Base-by-base conservation (phyloP, 2,888 invertebrate genomes). In the Macrosiphum euphorbiae region DNA sequence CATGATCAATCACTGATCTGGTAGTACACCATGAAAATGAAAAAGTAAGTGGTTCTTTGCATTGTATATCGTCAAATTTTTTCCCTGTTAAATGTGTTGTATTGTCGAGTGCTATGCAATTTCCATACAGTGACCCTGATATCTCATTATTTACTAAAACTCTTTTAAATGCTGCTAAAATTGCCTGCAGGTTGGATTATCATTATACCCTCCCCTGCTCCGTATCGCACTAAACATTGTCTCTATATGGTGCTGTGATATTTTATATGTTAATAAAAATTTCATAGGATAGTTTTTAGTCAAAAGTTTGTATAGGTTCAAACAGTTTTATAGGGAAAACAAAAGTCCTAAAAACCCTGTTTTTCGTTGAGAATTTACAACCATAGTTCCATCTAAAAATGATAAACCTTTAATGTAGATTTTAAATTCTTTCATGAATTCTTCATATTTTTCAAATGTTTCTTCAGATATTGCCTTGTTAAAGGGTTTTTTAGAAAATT, bases 291-390 rank as follows among this genome's bases (percentile, higher is more conserved):
- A 35, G 20, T 24, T 50, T 50, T 47, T 41, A 88, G n/a, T 50
- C 4, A 88, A 47, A 24, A 88, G n/a, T 88, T 88, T 88, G 20
- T 88, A 52, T 41, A 88, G 26, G 28, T 41, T 50, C 47, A 88
- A 88, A 52, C 16, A 88, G n/a, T 88, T 88, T 88, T 88, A 52
- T n/a, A 88, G 50, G 41, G 87, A 88, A 88, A 50, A 87, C 26
- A 88, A 47, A 50, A 88, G 50, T 35, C 52, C 52, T 47, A 88
- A 24, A 50, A 88, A 88, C 26, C 87, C 87, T 28, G 87, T 87
- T 88, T 52, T 88, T 88, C n/a, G 24, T 50, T 88, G 87, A 35
- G 47, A 88, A 24, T 24, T 88, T 26, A 88, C 50, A 26, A 88
- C 52, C 47, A 24, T 26, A 26, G 28, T 88, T n/a, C 52, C n/a